A percentile compares a stretch with the other conserved stretches of the same genome.
These are phyloP conservation scores for Momotus momota DNA, from an alignment of 2,797 vertebrate species.

Conservation along the genomic window DNA sequence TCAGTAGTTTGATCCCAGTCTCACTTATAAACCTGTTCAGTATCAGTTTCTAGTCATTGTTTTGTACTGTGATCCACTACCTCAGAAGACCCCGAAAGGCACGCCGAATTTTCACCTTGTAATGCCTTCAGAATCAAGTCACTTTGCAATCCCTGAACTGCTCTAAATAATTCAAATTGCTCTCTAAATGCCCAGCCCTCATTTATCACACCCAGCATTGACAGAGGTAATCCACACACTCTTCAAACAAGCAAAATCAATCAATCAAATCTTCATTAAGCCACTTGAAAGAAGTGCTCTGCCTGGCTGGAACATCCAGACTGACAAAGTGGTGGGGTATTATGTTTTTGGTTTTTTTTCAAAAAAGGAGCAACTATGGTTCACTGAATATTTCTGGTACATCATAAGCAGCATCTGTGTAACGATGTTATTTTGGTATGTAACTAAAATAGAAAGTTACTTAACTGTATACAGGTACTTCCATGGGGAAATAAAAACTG, in stretches of 20 bases:
- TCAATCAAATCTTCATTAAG: slow-evolving; percentile 52
- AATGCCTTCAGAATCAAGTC: not conserved
- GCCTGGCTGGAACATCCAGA: not conserved
- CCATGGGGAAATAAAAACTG: not conserved
- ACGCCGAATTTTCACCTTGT: not conserved
- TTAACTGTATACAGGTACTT: not conserved
- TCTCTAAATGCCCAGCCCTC: slow-evolving; percentile 38
- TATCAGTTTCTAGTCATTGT: not conserved
- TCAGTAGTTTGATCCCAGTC: not conserved
- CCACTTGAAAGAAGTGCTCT: slow-evolving; percentile 26
- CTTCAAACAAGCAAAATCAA: slow-evolving; percentile 55
- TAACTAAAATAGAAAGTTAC: not conserved
- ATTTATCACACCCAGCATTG: slow-evolving; percentile 44
- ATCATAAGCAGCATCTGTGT: not conserved
- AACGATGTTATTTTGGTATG: not conserved
- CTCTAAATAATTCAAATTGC: slow-evolving; percentile 17
- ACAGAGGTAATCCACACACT: slow-evolving; percentile 46
- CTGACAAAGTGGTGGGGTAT: not conserved
- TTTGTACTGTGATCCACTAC: not conserved
- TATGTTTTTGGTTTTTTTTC: not conserved
- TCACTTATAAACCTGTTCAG: rapidly evolving
- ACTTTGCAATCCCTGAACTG: not conserved
- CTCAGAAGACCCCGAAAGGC: not conserved
- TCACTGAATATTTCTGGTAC: not conserved
- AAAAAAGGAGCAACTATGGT: not conserved